A percentile compares a stretch with the other conserved stretches of the same genome.
Evolutionary conservation across 2,113 vertebrate species (phyloP).

Genomic region (Bos javanicus): DNA sequence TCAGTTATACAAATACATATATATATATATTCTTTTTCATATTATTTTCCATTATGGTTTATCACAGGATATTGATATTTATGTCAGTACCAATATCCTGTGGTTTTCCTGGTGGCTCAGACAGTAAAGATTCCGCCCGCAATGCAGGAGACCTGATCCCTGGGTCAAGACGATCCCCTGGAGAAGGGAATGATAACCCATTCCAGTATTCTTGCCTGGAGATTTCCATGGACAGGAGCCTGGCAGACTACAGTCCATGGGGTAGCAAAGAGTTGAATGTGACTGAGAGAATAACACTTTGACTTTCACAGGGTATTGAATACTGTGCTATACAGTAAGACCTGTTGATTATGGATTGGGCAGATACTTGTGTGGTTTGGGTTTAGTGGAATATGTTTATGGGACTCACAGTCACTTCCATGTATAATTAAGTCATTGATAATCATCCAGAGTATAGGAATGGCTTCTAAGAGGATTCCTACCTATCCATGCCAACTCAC

Average conservation of each 20-base stretch:
- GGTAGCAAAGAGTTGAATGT: not conserved
- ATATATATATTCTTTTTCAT: not conserved
- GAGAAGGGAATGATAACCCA: not conserved
- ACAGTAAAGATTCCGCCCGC: not conserved
- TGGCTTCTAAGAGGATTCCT: not conserved
- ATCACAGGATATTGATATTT: not conserved
- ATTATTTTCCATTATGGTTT: not conserved
- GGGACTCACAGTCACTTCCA: not conserved
- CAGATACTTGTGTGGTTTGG: not conserved
- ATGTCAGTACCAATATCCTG: not conserved
- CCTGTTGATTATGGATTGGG: not conserved
- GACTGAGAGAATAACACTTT: not conserved
- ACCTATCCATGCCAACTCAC: not conserved
- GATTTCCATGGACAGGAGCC: not conserved
- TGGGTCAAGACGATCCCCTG: not conserved
- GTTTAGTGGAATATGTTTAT: not conserved
- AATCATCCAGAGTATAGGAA: not conserved
- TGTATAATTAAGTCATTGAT: not conserved
- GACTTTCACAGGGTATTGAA: not conserved
- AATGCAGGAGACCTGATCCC: not conserved
- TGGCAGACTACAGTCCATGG: not conserved
- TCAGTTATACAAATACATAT: not conserved
- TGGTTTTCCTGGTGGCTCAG: not conserved
- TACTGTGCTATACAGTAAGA: not conserved
- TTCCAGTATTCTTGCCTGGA: not conserved